Evolutionary conservation across 2,797 vertebrate species (phyloP).

Genomic region (Chelmon rostratus): DNA sequence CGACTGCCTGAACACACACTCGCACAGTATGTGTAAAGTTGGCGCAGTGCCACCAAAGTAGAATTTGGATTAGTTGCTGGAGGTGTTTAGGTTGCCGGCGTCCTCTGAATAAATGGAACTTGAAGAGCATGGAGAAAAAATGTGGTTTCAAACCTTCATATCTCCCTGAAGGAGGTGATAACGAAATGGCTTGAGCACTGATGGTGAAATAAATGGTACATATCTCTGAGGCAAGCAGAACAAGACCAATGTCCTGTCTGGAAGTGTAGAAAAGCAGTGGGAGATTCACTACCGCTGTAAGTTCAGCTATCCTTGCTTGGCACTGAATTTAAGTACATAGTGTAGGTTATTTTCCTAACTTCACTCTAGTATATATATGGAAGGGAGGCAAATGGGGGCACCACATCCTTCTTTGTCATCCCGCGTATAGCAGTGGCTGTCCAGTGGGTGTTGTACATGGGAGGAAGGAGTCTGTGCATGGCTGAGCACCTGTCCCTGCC

Average conservation of each 20-base stretch:
- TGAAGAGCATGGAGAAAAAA: conserved; percentile 43
- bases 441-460: conserved; percentile 36
- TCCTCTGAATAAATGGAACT: conserved; percentile 63
- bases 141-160: conserved; percentile 53
- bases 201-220: conserved; percentile 64
- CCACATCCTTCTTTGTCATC: conserved; percentile 63
- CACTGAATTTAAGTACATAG: conserved; percentile 47
- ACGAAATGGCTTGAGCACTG: conserved; percentile 57
- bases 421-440: conserved; percentile 44
- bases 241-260: conserved; percentile 53
- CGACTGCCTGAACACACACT: conserved; percentile 36
- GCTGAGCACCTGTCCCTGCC: conserved; percentile 67
- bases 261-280: conserved; percentile 30
- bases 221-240: conserved; percentile 58
- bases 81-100: conserved; percentile 53
- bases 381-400: conserved; percentile 51
- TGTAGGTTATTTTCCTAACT: conserved; percentile 29
- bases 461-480: conserved; percentile 28
- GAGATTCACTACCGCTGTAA: conserved; percentile 48
- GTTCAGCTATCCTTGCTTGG: conserved; percentile 16
- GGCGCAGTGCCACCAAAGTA: conserved; percentile 11
- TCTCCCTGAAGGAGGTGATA: conserved; percentile 63
- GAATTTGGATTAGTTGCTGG: conserved; percentile 56
- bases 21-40: neutral
- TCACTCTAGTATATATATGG: conserved; percentile 18